Evolutionary conservation across 2,113 vertebrate genomes (phyloP), one percentile per base, ranked within the genome.

Genomic region (Archocentrus centrarchus): DNA sequence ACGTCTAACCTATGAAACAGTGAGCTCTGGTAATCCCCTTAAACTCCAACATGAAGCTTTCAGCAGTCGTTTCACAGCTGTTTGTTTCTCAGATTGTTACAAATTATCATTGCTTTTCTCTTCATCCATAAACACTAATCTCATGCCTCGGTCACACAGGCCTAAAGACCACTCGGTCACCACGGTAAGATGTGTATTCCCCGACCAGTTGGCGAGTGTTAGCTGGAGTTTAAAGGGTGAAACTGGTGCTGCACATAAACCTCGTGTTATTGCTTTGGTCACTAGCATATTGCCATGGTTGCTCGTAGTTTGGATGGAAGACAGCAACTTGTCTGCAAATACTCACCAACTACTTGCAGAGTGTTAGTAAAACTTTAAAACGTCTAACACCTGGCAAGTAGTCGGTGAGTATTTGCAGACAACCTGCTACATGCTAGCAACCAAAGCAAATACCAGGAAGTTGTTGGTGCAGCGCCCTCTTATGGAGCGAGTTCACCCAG

Each of bases 141-240:
- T 11, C 9, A 3, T 7, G 2, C 47, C 22, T 70, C 50, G 1
- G 15, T 53, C 64, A 70, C 41, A 50, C 64, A 50, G 66, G 30
- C 44, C 44, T 30, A 2, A 20, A 44, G 11, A 0, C 44, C 11
- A 24, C 9, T 50, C 44, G 18, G 41, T 5, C 11, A 5, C 41
- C 11, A 44, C 11, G 3, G 41, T 14, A 3, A 50, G 7, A 24
- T 0, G 63, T 44, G 3, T 17, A 5, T 10, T 13, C 37, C 7
- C 20, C 13, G 20, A 17, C 22, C 37, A 64, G 62, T 5, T 64
- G 61, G 20, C 0, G 6, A 63, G 11, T 13, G 20, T 18, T 22
- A n/a, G 20, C 61, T 64, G 11, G 62, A 64, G 20, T 64, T 41
- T 20, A 0, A 22, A 22, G 11, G 62, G 22, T 68, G 64, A 47